Conservation (phyloP, 2,797 vertebrate genomes). For the Danionella dracula region DNA sequence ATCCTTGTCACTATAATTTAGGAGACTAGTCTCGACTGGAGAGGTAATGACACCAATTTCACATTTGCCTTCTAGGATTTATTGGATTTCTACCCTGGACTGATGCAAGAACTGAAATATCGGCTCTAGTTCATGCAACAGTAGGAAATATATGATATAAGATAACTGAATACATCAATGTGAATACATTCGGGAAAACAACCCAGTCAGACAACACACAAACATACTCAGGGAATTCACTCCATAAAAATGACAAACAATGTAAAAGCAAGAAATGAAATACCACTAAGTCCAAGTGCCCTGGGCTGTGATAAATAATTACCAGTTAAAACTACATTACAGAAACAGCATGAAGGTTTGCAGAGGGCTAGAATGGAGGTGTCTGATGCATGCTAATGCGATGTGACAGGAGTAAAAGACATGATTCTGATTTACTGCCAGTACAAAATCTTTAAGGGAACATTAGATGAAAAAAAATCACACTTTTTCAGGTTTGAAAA, state of each 20-base stretch:
- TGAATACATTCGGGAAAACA: background rate
- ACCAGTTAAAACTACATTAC: slow-evolving; percentile 59
- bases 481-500: too few relatives aligned
- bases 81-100: slow-evolving; percentile 35
- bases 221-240: background rate
- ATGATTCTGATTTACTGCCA: too few relatives aligned
- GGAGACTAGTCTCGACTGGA: slow-evolving; percentile 5
- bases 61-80: background rate
- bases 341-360: slow-evolving; percentile 38
- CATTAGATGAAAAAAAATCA: slow-evolving; percentile 29
- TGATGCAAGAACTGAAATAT: slow-evolving; percentile 64
- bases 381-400: slow-evolving; percentile 49
- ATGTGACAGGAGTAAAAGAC: slow-evolving; percentile 37
- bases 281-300: slow-evolving; percentile 48
- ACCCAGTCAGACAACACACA: background rate
- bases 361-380: background rate
- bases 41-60: slow-evolving; percentile 17
- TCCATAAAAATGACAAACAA: slow-evolving; percentile 50
- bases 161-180: background rate
- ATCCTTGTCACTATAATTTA: slow-evolving; percentile 33
- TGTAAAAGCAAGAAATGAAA: slow-evolving; percentile 60
- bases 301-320: slow-evolving; percentile 66
- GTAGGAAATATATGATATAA: slow-evolving; percentile 39
- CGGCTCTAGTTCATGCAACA: slow-evolving; percentile 51
- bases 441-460: too few relatives aligned